Evolutionary conservation across 2,113 vertebrate species (phyloP), one percentile per base, ranked within the genome.

Genomic region (Daubentonia madagascariensis): DNA sequence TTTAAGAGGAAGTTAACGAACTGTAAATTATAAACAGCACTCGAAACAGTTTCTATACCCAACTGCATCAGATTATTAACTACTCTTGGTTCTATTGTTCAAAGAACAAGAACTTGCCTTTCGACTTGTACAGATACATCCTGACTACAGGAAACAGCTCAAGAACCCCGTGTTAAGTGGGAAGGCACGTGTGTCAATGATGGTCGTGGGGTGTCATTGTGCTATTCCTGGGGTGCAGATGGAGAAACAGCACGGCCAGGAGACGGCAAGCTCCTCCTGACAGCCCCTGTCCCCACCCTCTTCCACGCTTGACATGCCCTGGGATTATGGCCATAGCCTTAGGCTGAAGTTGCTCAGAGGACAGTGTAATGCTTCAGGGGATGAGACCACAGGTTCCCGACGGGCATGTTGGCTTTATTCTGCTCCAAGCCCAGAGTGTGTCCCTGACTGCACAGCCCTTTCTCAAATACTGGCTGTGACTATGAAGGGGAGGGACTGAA

Each of bases 21-120:
- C 96, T 96, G 35, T 94, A 98, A 98, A 96, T 97, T 95, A 85
- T 89, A 95, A 98, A 97, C 95, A 98, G 96, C 94, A 89, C 94
- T 97, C 91, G 48, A 96, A 97, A 97, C 89, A 68, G 83, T 11
- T 0, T 50, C 91, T 91, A 30, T 83, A 83, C 70, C 93, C 90
- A 94, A 63, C 30, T 84, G 79, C 30, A 76, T 70, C 59, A 81
- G 83, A 92, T 96, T 97, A 97, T 81, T 96, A 93, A 96, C 95
- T 97, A 95, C 92, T 75, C 85, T 59, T 86, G 83, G 87, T 92
- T 6, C 45, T 95, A 75, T 63, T 95, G 97, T 90, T 97, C 73
- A 84, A 96, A 97, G 96, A 97, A 94, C 78, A 97, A 86, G 96
- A 96, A 95, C 79, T 86, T 92, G 96, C 96, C 90, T 97, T 98